Percentiles rank a stretch among this genome's conserved stretches.
Evolutionary conservation across 2,888 invertebrate genomes (phyloP).

Genomic region (Halictus quadricinctus): DNA sequence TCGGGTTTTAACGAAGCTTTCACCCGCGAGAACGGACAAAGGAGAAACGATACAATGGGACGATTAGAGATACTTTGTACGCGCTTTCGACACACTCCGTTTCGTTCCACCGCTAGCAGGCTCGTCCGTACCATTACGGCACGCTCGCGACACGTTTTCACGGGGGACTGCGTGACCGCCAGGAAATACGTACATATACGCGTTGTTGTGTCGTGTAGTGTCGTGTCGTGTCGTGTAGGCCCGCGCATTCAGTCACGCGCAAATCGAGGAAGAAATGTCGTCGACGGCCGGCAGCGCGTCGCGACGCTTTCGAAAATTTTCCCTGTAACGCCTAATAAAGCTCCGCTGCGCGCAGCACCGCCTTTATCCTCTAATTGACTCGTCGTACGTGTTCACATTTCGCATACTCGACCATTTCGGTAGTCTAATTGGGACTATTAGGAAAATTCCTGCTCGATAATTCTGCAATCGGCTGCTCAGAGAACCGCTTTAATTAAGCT

Average conservation of each 20-base stretch:
- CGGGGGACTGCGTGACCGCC: slow-evolving; percentile 52
- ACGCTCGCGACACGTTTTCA: slow-evolving; percentile 58
- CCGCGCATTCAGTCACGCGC: slow-evolving; percentile 58
- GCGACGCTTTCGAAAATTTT: slow-evolving; percentile 61
- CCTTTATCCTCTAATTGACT: neutral
- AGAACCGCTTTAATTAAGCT: neutral
- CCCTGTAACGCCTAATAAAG: slow-evolving; percentile 54
- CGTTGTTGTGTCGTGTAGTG: no score
- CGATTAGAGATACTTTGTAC: slow-evolving; percentile 77
- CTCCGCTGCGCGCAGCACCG: neutral
- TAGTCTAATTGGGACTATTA: neutral
- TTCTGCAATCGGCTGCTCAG: neutral
- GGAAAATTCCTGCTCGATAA: neutral
- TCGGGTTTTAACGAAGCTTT: slow-evolving; percentile 70
- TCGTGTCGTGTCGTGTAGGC: neutral
- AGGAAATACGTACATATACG: slow-evolving; percentile 49
- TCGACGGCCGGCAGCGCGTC: slow-evolving; percentile 6
- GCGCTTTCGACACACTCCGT: slow-evolving; percentile 71
- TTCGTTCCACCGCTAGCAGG: slow-evolving; percentile 50
- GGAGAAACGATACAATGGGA: slow-evolving; percentile 76
- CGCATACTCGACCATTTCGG: neutral
- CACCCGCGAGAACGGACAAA: slow-evolving; percentile 70
- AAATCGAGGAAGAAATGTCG: slow-evolving; percentile 58
- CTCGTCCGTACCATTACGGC: slow-evolving; percentile 51
- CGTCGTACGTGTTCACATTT: neutral